phyloP scores from a whole-genome alignment of 1,140 invertebrate genomes.

The Hylaeus anthracinus region DNA sequence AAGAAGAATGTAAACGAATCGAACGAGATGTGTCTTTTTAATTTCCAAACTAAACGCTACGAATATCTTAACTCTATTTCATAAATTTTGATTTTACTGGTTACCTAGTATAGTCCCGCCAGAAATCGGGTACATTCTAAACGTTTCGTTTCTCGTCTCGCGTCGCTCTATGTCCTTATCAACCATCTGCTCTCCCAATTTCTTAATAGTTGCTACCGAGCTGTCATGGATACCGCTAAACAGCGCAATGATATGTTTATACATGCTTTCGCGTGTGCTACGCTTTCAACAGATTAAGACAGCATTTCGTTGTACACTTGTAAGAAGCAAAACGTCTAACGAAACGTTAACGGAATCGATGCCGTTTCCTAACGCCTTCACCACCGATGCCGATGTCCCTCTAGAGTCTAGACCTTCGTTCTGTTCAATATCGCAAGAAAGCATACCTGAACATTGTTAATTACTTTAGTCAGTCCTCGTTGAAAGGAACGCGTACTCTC shows the following conservation, averaged over 20 bases:
- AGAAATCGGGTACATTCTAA: conserved; percentile 17
- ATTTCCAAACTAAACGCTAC: no score
- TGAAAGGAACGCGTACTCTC: conserved; percentile 58
- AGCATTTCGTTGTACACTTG: conserved; percentile 42
- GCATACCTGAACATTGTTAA: conserved; percentile 46
- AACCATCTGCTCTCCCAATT: conserved; percentile 20
- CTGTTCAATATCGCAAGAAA: conserved; percentile 38
- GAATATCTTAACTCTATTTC: not conserved
- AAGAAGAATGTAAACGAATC: no score
- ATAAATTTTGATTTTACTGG: not conserved
- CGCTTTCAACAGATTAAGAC: conserved; percentile 37
- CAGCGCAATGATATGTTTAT: conserved; percentile 61
- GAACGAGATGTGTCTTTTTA: no score
- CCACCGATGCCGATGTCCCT: conserved; percentile 28
- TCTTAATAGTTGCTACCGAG: conserved; percentile 30
- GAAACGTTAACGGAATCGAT: conserved; percentile 18
- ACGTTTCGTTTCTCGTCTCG: conserved; percentile 13
- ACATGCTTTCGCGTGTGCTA: conserved; percentile 39
- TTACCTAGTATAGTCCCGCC: no score
- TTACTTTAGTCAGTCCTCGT: conserved; percentile 43
- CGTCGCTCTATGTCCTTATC: conserved; percentile 8
- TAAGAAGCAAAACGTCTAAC: conserved; percentile 29
- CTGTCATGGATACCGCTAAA: conserved; percentile 43
- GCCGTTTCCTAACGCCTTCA: conserved; percentile 28
- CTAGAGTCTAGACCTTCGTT: no score